Percentiles rank a stretch among this genome's conserved stretches.
phyloP scores from a whole-genome alignment of 2,113 vertebrate genomes.

The Brachyhypopomus gauderio region DNA sequence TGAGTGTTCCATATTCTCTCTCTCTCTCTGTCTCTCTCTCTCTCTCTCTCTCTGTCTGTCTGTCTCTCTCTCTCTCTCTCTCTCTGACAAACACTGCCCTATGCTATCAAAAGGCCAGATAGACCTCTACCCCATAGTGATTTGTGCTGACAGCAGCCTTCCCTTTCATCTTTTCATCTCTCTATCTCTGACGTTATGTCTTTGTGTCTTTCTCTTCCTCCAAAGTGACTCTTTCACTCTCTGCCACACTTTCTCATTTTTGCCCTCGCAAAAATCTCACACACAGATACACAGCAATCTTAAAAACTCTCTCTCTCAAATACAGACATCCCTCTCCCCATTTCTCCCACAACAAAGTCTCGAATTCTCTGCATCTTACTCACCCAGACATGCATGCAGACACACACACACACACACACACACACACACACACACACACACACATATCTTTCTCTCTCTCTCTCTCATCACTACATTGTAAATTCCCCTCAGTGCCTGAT shows the following conservation, averaged over 20 bases:
- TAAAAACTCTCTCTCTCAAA: background rate
- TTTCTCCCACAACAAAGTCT: background rate
- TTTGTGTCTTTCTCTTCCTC: conserved; percentile 3
- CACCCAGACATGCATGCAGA: background rate
- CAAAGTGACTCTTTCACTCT: background rate
- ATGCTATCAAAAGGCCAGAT: conserved; percentile 35
- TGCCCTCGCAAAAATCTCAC: background rate
- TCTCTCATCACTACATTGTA: background rate
- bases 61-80: background rate
- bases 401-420: background rate
- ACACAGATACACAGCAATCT: background rate
- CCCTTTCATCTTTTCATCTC: conserved; percentile 26
- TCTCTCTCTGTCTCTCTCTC: background rate
- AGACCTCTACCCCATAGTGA: conserved; percentile 10
- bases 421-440: conserved; percentile 6
- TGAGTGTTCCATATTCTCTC: too few relatives aligned
- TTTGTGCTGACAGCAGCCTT: conserved; percentile 40
- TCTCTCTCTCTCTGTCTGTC: background rate
- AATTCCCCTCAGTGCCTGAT: too few relatives aligned
- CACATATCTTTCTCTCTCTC: too few relatives aligned
- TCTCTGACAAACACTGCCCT: background rate
- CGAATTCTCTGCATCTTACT: background rate
- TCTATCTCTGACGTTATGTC: background rate
- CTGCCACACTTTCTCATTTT: background rate
- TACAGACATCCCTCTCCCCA: background rate